These are phyloP conservation scores for Globodera ellingtonae DNA, from an alignment of 1,140 invertebrate species.

Conservation along the genomic window DNA sequence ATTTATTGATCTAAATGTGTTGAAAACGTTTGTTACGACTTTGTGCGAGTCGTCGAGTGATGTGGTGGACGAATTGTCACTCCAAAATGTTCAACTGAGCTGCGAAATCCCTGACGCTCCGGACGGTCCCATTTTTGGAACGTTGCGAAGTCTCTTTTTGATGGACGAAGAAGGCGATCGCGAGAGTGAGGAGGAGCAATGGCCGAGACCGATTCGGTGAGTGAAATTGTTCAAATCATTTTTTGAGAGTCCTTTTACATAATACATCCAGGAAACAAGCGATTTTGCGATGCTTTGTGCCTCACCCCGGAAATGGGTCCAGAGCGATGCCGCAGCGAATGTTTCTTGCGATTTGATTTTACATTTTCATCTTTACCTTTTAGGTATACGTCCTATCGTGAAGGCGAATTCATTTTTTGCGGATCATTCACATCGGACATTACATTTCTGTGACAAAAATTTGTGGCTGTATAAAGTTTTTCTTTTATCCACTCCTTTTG, in stretches of 20 bases:
- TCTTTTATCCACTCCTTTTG: no score
- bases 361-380: background rate
- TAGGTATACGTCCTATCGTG: slow-evolving; percentile 22
- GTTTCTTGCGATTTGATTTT: background rate
- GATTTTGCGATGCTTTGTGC: slow-evolving; percentile 11
- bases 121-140: slow-evolving; percentile 11
- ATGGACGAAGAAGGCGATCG: background rate
- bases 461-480: background rate
- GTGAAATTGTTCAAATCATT: background rate
- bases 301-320: slow-evolving; percentile 21
- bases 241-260: background rate
- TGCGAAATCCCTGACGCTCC: slow-evolving; percentile 13
- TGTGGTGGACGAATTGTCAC: slow-evolving; percentile 1
- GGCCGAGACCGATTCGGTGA: background rate
- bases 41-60: background rate
- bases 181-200: background rate
- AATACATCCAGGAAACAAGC: slow-evolving; percentile 12
- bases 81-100: background rate
- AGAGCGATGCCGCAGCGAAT: slow-evolving; percentile 27
- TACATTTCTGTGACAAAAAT: slow-evolving; percentile 1
- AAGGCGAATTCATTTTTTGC: slow-evolving; percentile 21
- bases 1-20: background rate
- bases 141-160: slow-evolving; percentile 13
- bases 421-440: slow-evolving; percentile 27
- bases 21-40: background rate